These are phyloP conservation scores for Drosophila emarginata DNA, from an alignment of 2,888 invertebrate species.

Conservation along the genomic window DNA sequence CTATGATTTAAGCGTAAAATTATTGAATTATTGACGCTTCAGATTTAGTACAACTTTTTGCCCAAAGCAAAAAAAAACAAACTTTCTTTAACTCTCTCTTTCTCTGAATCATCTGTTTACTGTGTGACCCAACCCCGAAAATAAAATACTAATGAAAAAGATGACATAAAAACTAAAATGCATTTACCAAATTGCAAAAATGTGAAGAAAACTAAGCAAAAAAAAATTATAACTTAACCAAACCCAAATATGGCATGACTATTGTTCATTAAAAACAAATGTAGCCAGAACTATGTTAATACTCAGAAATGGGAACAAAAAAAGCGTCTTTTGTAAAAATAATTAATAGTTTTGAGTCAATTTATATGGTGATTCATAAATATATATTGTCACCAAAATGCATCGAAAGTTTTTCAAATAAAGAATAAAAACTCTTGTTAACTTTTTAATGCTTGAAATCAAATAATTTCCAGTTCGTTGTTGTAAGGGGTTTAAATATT, in stretches of 20 bases:
- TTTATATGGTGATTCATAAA: neutral
- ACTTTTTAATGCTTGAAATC: too few relatives aligned
- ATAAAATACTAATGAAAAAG: too few relatives aligned
- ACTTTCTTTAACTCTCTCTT: constrained; percentile 1
- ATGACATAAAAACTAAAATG: constrained; percentile 40
- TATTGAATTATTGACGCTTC: constrained; percentile 76
- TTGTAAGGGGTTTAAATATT: too few relatives aligned
- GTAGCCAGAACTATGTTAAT: constrained; percentile 20
- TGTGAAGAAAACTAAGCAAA: constrained; percentile 21
- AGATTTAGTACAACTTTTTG: constrained; percentile 57
- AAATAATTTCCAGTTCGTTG: too few relatives aligned
- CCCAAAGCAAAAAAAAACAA: constrained; percentile 40
- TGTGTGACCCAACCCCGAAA: constrained; percentile 13
- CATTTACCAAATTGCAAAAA: constrained; percentile 62
- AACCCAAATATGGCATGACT: constrained; percentile 54
- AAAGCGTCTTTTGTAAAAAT: constrained; percentile 3
- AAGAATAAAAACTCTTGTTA: too few relatives aligned
- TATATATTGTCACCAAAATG: neutral
- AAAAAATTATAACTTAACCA: constrained; percentile 27
- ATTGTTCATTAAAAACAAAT: constrained; percentile 36
- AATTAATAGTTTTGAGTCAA: neutral
- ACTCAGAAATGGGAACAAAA: constrained; percentile 16
- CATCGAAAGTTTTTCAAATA: too few relatives aligned
- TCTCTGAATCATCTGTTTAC: constrained; percentile 47
- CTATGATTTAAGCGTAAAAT: constrained; percentile 79